A percentile compares a stretch with the other conserved stretches of the same genome.
These are phyloP conservation scores for Caenorhabditis macrosperma DNA, from an alignment of 2,888 invertebrate species.

Conservation along the genomic window DNA sequence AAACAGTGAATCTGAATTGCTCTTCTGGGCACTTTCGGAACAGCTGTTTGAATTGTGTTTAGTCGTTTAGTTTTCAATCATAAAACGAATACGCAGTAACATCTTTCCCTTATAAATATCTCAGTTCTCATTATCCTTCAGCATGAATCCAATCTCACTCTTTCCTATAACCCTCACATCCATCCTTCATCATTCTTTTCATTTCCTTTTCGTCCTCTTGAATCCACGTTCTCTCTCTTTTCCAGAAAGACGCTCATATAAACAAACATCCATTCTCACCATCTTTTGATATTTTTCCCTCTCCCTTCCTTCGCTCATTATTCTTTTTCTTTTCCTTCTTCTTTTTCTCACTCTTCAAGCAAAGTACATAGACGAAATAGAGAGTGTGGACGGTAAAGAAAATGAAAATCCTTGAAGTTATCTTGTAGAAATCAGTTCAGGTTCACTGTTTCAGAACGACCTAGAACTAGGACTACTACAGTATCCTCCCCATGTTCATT, in stretches of 20 bases:
- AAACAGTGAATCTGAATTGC: constrained; percentile 40
- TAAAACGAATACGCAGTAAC: too few species aligned
- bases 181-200: neutral
- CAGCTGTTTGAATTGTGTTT: neutral
- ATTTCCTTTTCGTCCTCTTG: neutral
- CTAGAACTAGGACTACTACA: neutral
- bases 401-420: neutral
- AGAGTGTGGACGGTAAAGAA: neutral
- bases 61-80: neutral
- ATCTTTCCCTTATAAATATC: neutral
- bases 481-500: neutral
- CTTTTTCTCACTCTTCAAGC: neutral
- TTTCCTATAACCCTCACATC: neutral
- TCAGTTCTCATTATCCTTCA: neutral
- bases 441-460: constrained; percentile 25
- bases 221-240: neutral
- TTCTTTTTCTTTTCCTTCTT: neutral
- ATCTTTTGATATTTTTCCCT: neutral
- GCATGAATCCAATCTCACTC: constrained; percentile 6
- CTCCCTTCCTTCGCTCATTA: neutral
- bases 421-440: constrained; percentile 12
- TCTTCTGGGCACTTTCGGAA: neutral
- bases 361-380: neutral
- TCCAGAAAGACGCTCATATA: neutral
- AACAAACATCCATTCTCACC: neutral